A percentile compares a stretch with the other conserved stretches of the same genome.
phyloP scores from a whole-genome alignment of 2,113 vertebrate genomes.

The Butorides virescens region DNA sequence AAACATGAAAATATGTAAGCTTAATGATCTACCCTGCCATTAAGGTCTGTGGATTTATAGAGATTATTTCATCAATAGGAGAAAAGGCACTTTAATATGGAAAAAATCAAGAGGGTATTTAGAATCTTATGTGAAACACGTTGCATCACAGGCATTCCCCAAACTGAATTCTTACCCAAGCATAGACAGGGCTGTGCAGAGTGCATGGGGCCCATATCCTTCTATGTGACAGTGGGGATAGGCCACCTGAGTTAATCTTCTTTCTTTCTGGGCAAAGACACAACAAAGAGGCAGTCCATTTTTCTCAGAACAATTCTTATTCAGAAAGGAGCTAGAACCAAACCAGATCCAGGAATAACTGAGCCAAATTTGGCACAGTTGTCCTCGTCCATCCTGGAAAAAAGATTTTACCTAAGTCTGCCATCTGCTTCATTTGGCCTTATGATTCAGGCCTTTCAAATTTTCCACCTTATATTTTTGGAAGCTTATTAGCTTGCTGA shows the following conservation, averaged over 20 bases:
- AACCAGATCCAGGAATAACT: not conserved
- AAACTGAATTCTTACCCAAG: not conserved
- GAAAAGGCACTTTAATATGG: conserved; percentile 24
- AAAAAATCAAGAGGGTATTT: conserved; percentile 6
- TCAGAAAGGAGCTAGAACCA: not conserved
- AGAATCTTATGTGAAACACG: conserved; percentile 11
- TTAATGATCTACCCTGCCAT: conserved; percentile 21
- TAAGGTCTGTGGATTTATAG: conserved; percentile 27
- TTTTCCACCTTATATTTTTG: not conserved
- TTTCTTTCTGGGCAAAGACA: not conserved
- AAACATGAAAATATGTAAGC: conserved; percentile 12
- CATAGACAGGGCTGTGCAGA: not conserved
- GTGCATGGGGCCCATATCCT: rapidly evolving
- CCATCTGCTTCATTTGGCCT: not conserved
- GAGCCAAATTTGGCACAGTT: not conserved
- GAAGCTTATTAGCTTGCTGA: not conserved
- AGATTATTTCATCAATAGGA: not conserved
- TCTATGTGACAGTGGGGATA: not conserved
- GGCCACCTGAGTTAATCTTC: not conserved
- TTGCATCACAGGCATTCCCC: not conserved
- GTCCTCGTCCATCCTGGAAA: not conserved
- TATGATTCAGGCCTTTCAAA: not conserved
- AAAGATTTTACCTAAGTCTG: not conserved
- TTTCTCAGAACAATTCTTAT: not conserved
- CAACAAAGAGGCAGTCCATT: not conserved